phyloP scores from a whole-genome alignment of 1,140 invertebrate species.

The Magallana gigas region DNA sequence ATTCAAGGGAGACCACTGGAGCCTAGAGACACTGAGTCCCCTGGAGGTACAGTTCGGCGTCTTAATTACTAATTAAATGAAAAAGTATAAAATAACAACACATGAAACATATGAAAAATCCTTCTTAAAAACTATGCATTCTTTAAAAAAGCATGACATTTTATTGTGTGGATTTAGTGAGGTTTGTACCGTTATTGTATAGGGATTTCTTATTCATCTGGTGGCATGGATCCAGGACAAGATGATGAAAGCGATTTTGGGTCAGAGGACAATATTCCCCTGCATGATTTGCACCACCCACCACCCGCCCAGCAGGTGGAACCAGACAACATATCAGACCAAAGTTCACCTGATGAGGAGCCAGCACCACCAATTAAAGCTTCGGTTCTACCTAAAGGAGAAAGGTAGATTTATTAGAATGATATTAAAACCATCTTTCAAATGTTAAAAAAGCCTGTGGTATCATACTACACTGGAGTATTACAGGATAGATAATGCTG shows the following conservation, averaged over 20 bases:
- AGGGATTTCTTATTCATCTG: slow-evolving; percentile 42
- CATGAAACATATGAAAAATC: too few relatives aligned
- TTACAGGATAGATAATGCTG: too few relatives aligned
- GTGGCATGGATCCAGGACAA: slow-evolving; percentile 57
- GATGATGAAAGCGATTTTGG: slow-evolving; percentile 67
- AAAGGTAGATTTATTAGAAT: neutral
- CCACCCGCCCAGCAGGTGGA: slow-evolving; percentile 49
- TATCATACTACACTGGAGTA: too few relatives aligned
- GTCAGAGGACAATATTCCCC: slow-evolving; percentile 54
- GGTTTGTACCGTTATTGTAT: neutral
- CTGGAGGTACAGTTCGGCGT: slow-evolving; percentile 5
- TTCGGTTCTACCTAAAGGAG: slow-evolving; percentile 20
- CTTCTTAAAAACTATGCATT: too few relatives aligned
- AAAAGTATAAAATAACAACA: too few relatives aligned
- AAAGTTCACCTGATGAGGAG: slow-evolving; percentile 52
- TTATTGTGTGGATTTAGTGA: too few relatives aligned
- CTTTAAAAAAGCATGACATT: too few relatives aligned
- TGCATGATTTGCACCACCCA: slow-evolving; percentile 45
- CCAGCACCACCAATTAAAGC: slow-evolving; percentile 32
- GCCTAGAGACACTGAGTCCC: slow-evolving; percentile 41
- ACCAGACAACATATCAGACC: slow-evolving; percentile 44
- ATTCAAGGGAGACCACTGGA: slow-evolving; percentile 35
- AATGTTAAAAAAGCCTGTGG: neutral
- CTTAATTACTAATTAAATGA: neutral
- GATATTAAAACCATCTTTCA: neutral